Evolutionary conservation across 2,888 invertebrate genomes (phyloP).

Genomic region (Trissonchulus latispiculum): DNA sequence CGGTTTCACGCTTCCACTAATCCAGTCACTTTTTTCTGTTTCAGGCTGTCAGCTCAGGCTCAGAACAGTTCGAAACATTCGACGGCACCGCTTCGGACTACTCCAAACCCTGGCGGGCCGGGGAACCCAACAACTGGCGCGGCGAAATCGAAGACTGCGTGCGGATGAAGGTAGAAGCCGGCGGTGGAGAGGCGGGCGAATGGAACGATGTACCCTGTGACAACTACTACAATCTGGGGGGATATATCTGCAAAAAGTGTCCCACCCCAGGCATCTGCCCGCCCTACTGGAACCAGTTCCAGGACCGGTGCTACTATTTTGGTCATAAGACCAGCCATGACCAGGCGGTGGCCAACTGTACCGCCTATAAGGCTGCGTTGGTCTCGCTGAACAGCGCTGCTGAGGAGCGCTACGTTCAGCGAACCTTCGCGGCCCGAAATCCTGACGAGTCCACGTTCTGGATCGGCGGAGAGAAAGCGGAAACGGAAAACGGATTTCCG

Average conservation of each 20-base stretch:
- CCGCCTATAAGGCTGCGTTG: too few relatives aligned
- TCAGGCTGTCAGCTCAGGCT: background rate
- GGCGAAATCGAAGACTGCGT: background rate
- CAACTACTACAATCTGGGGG: background rate
- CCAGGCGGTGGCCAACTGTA: too few relatives aligned
- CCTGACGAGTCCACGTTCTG: too few relatives aligned
- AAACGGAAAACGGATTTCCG: too few relatives aligned
- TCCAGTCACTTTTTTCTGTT: too few relatives aligned
- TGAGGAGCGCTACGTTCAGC: too few relatives aligned
- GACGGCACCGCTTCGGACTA: background rate
- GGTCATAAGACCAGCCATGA: too few relatives aligned
- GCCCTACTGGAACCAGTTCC: background rate
- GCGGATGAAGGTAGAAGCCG: background rate
- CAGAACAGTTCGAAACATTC: background rate
- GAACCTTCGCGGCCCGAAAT: too few relatives aligned
- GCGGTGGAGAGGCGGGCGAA: background rate
- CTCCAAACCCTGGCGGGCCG: background rate
- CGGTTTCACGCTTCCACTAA: too few relatives aligned
- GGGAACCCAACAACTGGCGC: background rate
- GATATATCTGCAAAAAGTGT: background rate
- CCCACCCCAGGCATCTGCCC: background rate
- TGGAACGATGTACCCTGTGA: background rate
- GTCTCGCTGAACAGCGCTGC: too few relatives aligned
- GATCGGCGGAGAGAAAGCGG: too few relatives aligned
- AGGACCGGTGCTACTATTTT: background rate